Evolutionary conservation across 1,140 invertebrate species (phyloP).

Genomic region (Leguminivora glycinivorella): DNA sequence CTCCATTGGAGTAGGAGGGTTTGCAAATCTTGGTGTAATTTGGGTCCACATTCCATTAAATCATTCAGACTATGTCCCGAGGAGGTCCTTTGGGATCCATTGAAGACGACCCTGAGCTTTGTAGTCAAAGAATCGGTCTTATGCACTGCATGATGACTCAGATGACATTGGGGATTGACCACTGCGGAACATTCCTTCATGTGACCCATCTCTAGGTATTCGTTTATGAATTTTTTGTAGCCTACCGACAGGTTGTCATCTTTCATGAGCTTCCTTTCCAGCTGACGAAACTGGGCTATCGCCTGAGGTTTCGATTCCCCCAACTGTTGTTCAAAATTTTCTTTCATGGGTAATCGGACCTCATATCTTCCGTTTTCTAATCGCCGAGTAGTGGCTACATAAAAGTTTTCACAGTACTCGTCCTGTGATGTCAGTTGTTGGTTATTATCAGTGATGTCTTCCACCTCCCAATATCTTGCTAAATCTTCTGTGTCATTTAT

Average conservation of each 20-base stretch:
- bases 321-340: slow-evolving; percentile 32
- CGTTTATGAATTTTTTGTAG: neutral
- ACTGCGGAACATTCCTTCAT: neutral
- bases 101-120: neutral
- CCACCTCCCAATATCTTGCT: slow-evolving; percentile 31
- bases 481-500: slow-evolving; percentile 22
- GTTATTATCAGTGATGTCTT: slow-evolving; percentile 25
- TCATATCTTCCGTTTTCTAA: slow-evolving; percentile 19
- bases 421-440: slow-evolving; percentile 19
- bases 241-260: neutral
- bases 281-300: slow-evolving; percentile 35
- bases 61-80: neutral
- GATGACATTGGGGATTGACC: neutral
- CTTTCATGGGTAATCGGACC: slow-evolving; percentile 30
- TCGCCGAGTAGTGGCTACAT: neutral
- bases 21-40: neutral
- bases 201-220: neutral
- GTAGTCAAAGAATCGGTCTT: neutral
- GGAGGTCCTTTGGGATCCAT: neutral
- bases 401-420: neutral
- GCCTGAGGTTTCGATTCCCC: slow-evolving; percentile 34
- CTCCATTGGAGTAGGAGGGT: neutral
- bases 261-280: slow-evolving; percentile 32
- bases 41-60: neutral
- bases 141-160: neutral